Conservation (phyloP, 2,113 vertebrate genomes). For the Mastomys coucha region DNA sequence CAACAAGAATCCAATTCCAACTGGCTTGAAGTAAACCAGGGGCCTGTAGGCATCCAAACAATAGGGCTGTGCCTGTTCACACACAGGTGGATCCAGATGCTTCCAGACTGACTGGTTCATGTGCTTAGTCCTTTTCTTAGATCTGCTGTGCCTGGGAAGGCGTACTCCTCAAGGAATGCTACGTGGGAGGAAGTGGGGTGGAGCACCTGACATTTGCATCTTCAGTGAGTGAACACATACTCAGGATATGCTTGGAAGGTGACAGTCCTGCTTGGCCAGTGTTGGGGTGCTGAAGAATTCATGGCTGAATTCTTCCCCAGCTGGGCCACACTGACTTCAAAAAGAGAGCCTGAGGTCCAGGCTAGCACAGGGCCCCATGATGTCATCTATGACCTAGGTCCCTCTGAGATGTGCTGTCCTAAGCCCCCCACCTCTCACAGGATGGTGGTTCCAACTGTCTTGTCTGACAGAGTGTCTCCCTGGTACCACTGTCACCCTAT, state of each 20-base stretch:
- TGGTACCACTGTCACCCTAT: not conserved
- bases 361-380: not conserved
- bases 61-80: too few species aligned
- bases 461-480: not conserved
- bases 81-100: not conserved
- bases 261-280: not conserved
- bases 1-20: not conserved
- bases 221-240: not conserved
- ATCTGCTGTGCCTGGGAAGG: not conserved
- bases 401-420: not conserved
- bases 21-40: not conserved
- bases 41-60: not conserved
- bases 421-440: not conserved
- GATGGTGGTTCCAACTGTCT: not conserved
- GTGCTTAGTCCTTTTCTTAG: not conserved
- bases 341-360: not conserved
- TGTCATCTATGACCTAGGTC: not conserved
- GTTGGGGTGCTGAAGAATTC: not conserved
- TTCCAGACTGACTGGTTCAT: not conserved
- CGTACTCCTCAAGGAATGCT: not conserved
- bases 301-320: not conserved
- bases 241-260: not conserved
- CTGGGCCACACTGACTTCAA: not conserved
- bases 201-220: not conserved
- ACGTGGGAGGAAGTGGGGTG: not conserved